These are phyloP conservation scores for Atlantisia rogersi DNA, from an alignment of 2,113 vertebrate genomes.

Conservation along the genomic window DNA sequence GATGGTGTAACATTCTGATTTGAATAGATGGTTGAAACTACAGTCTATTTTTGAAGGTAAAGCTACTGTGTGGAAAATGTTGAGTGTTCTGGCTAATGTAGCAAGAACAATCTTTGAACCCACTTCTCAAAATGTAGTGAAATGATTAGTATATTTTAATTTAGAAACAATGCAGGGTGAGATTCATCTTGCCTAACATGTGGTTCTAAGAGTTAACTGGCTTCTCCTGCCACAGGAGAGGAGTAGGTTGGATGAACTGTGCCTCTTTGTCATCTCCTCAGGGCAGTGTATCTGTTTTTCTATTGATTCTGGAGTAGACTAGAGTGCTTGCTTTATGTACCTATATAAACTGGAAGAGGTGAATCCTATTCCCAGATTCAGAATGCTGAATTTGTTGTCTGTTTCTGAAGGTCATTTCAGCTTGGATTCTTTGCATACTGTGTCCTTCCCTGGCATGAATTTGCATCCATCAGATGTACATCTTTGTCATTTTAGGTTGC, in stretches of 20 bases:
- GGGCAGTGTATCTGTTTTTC: neutral
- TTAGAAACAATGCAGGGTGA: neutral
- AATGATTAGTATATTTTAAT: neutral
- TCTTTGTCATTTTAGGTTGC: slow-evolving; percentile 54
- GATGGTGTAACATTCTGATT: neutral
- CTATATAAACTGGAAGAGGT: neutral
- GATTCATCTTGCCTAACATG: neutral
- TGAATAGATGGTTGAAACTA: neutral
- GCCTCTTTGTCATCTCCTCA: neutral
- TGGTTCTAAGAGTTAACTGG: neutral
- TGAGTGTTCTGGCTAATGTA: neutral
- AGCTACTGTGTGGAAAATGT: neutral
- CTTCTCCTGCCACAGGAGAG: neutral
- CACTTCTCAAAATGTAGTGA: neutral
- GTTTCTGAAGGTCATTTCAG: neutral
- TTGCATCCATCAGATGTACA: neutral
- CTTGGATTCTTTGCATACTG: neutral
- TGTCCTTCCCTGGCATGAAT: neutral
- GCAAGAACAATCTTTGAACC: neutral
- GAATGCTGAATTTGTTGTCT: neutral
- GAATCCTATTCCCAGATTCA: neutral
- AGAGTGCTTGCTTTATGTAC: neutral
- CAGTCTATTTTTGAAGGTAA: neutral
- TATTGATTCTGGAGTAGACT: neutral
- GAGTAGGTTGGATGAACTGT: neutral